Evolutionary conservation across 2,113 vertebrate species (phyloP).

Genomic region (Microcebus tavaratra): DNA sequence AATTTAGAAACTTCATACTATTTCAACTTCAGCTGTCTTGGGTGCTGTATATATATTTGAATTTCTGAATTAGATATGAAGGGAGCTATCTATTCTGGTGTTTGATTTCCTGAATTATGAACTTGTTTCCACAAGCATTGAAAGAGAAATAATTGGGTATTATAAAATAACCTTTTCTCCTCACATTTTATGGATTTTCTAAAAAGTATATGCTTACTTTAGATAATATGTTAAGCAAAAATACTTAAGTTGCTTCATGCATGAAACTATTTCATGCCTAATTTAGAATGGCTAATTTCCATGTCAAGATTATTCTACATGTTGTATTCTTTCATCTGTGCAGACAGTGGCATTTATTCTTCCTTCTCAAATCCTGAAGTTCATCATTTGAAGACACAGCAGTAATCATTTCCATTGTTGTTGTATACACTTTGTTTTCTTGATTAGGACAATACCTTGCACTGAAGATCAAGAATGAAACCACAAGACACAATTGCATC

Average conservation of each 20-base stretch:
- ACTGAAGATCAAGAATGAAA: background rate
- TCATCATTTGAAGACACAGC: background rate
- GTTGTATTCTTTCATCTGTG: background rate
- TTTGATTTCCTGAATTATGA: background rate
- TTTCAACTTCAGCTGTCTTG: background rate
- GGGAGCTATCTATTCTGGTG: background rate
- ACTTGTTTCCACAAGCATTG: background rate
- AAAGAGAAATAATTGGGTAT: background rate
- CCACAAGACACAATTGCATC: background rate
- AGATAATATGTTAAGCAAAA: constrained; percentile 37
- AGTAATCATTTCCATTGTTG: background rate
- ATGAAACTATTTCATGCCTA: constrained; percentile 68
- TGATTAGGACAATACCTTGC: background rate
- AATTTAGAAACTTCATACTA: background rate
- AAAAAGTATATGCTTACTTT: constrained; percentile 41
- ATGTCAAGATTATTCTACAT: background rate
- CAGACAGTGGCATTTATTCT: background rate
- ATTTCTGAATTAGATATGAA: background rate
- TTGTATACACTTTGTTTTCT: background rate
- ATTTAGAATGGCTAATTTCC: constrained; percentile 59
- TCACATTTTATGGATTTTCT: background rate
- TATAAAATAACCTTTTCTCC: background rate
- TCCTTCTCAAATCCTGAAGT: constrained; percentile 44
- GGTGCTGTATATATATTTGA: background rate
- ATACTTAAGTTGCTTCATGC: constrained; percentile 45